These are phyloP conservation scores for Prosapia bicincta DNA, from an alignment of 2,888 invertebrate species.

Conservation along the genomic window DNA sequence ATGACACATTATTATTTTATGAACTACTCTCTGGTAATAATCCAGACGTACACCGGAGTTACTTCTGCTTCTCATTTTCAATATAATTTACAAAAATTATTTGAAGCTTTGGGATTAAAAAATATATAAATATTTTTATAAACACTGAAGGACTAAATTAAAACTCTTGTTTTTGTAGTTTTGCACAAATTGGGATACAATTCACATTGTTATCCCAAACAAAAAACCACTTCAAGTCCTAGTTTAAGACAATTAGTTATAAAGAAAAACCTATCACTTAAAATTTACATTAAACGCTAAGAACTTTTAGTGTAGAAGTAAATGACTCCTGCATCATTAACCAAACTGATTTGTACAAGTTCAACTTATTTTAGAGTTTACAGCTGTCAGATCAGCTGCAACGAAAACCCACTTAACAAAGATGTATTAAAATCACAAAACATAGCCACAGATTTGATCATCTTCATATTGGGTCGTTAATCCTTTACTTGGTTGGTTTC, in stretches of 20 bases:
- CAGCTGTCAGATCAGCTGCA: not conserved
- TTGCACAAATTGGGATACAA: too few relatives aligned
- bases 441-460: too few relatives aligned
- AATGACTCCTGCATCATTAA: not conserved
- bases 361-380: not conserved
- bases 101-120: too few relatives aligned
- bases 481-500: too few relatives aligned
- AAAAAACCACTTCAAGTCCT: not conserved
- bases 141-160: not conserved
- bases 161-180: not conserved
- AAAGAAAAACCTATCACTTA: too few relatives aligned
- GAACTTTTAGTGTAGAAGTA: not conserved
- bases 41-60: slow-evolving; percentile 93
- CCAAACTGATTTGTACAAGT: not conserved
- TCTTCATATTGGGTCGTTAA: too few relatives aligned
- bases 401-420: too few relatives aligned
- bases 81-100: not conserved
- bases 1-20: slow-evolving; percentile 88
- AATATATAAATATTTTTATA: too few relatives aligned
- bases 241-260: too few relatives aligned
- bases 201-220: not conserved
- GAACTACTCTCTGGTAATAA: slow-evolving; percentile 92
- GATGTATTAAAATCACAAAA: too few relatives aligned
- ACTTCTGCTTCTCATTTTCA: slow-evolving; percentile 53
- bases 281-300: not conserved